phyloP scores from a whole-genome alignment of 2,888 invertebrate genomes.

The Trichopria drosophilae region DNA sequence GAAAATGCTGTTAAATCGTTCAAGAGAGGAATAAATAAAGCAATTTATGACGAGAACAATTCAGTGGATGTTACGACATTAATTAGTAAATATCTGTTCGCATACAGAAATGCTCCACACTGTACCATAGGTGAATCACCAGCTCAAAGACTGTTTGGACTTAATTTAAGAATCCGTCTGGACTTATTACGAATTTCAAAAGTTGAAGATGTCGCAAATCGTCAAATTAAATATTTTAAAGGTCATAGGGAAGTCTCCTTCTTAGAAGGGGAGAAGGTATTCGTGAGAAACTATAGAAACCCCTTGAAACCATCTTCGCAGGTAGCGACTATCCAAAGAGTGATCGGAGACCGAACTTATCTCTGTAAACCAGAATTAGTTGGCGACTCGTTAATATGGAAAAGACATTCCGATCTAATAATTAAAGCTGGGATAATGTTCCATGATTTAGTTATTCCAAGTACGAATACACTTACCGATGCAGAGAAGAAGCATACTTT shows the following conservation, averaged over 20 bases:
- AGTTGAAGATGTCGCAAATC: too few species aligned
- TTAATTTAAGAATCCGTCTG: constrained; percentile 7
- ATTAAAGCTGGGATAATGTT: constrained; percentile 7
- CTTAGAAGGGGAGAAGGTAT: constrained; percentile 6
- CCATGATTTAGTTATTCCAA: too few species aligned
- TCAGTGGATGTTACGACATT: too few species aligned
- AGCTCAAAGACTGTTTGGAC: constrained; percentile 19
- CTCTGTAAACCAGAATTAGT: constrained; percentile 15
- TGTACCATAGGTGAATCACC: constrained; percentile 26
- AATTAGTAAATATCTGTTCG: constrained; percentile 23
- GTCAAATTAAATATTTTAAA: not conserved
- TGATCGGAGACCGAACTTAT: constrained; percentile 13
- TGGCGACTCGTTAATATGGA: too few species aligned
- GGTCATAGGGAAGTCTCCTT: not conserved
- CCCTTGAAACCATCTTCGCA: constrained; percentile 2
- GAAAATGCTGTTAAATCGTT: too few species aligned
- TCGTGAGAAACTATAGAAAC: constrained; percentile 4
- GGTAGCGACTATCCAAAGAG: constrained; percentile 1
- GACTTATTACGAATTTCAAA: too few species aligned
- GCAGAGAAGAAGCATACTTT: too few species aligned
- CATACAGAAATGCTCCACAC: too few species aligned
- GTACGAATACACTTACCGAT: too few species aligned
- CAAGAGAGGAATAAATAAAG: too few species aligned
- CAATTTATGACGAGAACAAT: too few species aligned
- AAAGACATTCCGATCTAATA: constrained; percentile 22